A percentile compares a stretch with the other conserved stretches of the same genome.
These are phyloP conservation scores for Irena cyanogastra DNA, from an alignment of 2,113 vertebrate genomes.

Conservation along the genomic window DNA sequence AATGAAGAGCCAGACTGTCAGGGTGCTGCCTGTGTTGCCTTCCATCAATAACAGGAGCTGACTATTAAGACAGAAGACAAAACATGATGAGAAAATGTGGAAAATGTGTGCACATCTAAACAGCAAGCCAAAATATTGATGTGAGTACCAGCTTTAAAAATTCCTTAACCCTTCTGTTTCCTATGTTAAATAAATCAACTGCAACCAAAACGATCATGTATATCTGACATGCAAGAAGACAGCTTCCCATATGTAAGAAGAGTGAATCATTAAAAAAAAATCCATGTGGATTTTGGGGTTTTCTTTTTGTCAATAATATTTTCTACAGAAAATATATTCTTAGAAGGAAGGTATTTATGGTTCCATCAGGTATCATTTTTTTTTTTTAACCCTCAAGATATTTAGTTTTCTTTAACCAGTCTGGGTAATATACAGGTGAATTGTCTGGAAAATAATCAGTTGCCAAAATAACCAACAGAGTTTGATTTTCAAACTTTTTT, in stretches of 20 bases:
- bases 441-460: not conserved
- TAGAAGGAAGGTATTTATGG: not conserved
- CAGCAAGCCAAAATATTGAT: not conserved
- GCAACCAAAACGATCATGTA: not conserved
- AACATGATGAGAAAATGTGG: not conserved
- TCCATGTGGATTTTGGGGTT: not conserved
- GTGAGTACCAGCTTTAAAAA: not conserved
- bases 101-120: not conserved
- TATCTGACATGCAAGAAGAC: not conserved
- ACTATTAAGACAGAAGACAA: not conserved
- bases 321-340: not conserved
- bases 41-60: not conserved
- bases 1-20: not conserved
- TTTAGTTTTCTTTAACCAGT: not conserved
- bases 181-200: not conserved
- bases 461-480: not conserved
- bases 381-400: not conserved
- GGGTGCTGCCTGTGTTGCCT: not conserved
- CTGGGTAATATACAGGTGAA: not conserved
- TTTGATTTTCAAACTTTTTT: not conserved
- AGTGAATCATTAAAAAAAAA: not conserved
- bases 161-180: not conserved
- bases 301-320: not conserved
- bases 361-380: not conserved
- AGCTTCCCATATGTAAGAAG: not conserved